Conservation (phyloP, 2,797 vertebrate species). For the Fratercula arctica region DNA sequence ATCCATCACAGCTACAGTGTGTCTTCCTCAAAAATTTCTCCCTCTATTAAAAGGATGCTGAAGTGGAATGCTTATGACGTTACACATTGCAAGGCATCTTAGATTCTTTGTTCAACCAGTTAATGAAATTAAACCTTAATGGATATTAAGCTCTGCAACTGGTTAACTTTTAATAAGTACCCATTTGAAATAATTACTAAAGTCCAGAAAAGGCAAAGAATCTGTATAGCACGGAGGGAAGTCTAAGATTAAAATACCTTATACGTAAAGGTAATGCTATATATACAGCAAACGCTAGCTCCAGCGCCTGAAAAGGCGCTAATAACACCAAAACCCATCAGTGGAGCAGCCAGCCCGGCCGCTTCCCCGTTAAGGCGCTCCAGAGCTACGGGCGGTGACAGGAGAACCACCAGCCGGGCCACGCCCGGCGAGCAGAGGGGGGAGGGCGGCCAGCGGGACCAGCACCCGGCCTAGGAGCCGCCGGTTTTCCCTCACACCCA, state of each 20-base stretch:
- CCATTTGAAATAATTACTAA: not conserved
- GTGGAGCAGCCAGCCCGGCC: not conserved
- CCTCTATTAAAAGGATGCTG: not conserved
- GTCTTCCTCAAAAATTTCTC: not conserved
- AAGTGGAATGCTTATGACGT: not conserved
- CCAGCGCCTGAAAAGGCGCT: not conserved
- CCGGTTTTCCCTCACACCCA: not conserved
- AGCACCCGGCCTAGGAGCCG: fast-evolving
- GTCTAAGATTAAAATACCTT: not conserved
- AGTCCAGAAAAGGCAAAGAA: not conserved
- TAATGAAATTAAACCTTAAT: fast-evolving
- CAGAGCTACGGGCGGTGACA: not conserved
- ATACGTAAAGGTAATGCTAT: fast-evolving
- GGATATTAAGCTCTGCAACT: fast-evolving
- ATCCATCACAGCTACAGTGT: not conserved
- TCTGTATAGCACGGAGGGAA: fast-evolving
- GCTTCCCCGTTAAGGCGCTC: fast-evolving
- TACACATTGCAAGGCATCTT: fast-evolving
- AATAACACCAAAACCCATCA: fast-evolving
- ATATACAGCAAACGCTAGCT: fast-evolving
- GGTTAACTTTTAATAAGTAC: fast-evolving
- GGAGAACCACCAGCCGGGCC: not conserved
- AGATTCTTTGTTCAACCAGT: not conserved
- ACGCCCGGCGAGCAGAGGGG: not conserved
- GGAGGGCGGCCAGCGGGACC: too few species aligned